Conservation (phyloP, 2,113 vertebrate species). For the Nipponia nippon region DNA sequence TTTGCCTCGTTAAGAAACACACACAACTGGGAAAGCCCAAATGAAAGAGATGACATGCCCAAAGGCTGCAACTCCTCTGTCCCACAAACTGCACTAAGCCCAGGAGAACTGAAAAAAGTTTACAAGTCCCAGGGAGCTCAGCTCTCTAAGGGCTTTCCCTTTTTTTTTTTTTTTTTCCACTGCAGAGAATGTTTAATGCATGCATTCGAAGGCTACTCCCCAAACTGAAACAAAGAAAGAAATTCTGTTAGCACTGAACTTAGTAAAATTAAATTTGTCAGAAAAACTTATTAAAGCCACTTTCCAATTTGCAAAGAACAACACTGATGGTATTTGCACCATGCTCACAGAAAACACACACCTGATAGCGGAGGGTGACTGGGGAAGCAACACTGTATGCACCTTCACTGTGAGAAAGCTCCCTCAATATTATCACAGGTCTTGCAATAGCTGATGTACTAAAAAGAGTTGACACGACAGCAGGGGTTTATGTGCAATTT, state of each 20-base stretch:
- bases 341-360: background rate
- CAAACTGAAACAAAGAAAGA: background rate
- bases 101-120: background rate
- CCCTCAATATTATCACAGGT: background rate
- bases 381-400: rapidly evolving
- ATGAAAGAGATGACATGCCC: rapidly evolving
- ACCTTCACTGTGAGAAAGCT: background rate
- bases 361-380: background rate
- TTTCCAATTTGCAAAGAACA: background rate
- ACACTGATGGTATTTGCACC: background rate
- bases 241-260: background rate
- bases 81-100: background rate
- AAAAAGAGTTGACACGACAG: background rate
- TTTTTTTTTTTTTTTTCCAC: background rate
- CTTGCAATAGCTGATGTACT: background rate
- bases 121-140: background rate
- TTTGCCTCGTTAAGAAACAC: background rate
- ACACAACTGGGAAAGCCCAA: background rate
- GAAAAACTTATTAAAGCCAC: background rate
- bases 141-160: background rate
- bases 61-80: background rate
- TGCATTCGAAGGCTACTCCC: background rate
- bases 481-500: background rate
- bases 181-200: background rate
- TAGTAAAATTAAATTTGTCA: background rate